phyloP scores from a whole-genome alignment of 1,140 invertebrate genomes.

The Bombus impatiens region DNA sequence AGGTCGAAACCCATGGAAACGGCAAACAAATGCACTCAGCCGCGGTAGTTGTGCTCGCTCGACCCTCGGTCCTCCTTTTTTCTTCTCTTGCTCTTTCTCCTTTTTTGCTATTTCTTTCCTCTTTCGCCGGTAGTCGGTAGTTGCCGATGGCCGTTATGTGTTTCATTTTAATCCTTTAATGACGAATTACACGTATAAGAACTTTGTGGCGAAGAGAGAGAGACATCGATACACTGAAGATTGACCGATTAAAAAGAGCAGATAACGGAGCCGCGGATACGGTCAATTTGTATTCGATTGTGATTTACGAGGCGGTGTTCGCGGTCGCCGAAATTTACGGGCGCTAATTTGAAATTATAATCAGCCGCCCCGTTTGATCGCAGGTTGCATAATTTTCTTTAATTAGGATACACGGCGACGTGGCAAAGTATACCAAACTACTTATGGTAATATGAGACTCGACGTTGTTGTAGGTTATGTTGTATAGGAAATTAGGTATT shows the following conservation, averaged over 20 bases:
- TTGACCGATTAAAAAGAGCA: background rate
- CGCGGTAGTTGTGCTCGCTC: conserved; percentile 17
- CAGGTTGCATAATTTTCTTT: conserved; percentile 27
- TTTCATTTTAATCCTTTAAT: background rate
- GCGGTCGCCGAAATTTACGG: conserved; percentile 16
- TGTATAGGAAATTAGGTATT: background rate
- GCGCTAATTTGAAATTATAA: conserved; percentile 28
- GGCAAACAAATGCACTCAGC: conserved; percentile 53
- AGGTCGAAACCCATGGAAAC: conserved; percentile 69
- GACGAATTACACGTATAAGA: too few relatives aligned
- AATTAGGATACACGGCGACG: conserved; percentile 20
- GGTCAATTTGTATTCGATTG: conserved; percentile 30
- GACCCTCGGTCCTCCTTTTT: background rate
- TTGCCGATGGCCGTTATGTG: background rate
- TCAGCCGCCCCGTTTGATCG: conserved; percentile 5
- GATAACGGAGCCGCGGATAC: background rate
- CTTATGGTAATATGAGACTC: background rate
- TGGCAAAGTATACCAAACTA: background rate
- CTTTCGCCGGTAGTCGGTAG: background rate
- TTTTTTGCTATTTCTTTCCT: background rate
- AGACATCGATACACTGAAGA: background rate
- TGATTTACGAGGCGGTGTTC: background rate
- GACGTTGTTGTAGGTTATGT: background rate
- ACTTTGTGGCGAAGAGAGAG: too few relatives aligned
- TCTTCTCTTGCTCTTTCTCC: background rate